Evolutionary conservation across 2,113 vertebrate species (phyloP), one percentile per base, ranked within the genome.

Genomic region (Psittacus erithacus): DNA sequence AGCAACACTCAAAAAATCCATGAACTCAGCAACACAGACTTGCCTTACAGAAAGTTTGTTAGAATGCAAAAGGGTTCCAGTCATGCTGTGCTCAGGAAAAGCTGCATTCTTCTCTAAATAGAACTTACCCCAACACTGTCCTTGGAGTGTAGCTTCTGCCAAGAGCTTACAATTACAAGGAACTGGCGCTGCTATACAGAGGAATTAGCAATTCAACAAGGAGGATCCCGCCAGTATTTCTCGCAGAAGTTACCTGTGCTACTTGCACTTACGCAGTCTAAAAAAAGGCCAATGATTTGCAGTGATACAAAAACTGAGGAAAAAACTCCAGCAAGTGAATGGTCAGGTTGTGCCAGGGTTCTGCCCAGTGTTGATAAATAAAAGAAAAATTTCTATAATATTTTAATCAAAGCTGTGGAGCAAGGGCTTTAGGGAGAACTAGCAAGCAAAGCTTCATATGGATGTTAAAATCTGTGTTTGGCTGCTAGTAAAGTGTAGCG

Each of bases 191-290:
- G 38, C 77, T 77, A 35, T 29, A 81, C 38, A 82, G 39, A 80
- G 41, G 68, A 92, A 94, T 95, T 84, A 93, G 86, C 85, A 92
- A 63, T 69, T 95, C 93, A 49, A 19, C 65, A 88, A 88, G 79
- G 68, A 94, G 55, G 31, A 90, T 84, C 43, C 57, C 71, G 74
- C 57, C 82, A 92, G 62, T 29, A 57, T 62, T 93, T 79, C 82
- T 69, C 75, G 62, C 33, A 84, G 73, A 88, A 62, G 35, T 49
- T 78, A n/a, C 50, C 38, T 50, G 69, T 29, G 41, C 71, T 79
- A n/a, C 43, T 49, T 85, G 38, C 25, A 55, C 31, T 62, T 33
- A 29, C 17, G 33, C 16, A 41, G 76, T n/a, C 47, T 60, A 20
- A 87, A 52, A 44, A 74, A 90, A 71, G 53, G 14, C 17, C 62